Evolutionary conservation across 2,113 vertebrate genomes (phyloP).

Genomic region (Pseudopipra pipra): DNA sequence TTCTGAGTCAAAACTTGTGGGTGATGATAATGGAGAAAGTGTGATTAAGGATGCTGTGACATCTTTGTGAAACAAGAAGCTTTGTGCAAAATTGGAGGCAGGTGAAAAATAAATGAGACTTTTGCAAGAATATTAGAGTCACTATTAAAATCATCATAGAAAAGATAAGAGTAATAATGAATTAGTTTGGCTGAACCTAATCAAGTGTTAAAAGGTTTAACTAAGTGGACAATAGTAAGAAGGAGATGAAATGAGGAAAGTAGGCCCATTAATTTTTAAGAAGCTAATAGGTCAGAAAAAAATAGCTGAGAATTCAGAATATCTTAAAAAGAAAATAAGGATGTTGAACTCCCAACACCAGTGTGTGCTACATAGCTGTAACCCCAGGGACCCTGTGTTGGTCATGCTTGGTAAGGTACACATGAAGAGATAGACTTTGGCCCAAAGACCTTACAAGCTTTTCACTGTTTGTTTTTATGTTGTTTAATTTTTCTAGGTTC

Average conservation of each 20-base stretch:
- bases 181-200: not conserved
- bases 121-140: not conserved
- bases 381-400: rapidly evolving
- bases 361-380: not conserved
- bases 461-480: not conserved
- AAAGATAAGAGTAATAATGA: not conserved
- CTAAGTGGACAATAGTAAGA: not conserved
- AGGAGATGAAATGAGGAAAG: not conserved
- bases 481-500: not conserved
- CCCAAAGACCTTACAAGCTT: not conserved
- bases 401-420: not conserved
- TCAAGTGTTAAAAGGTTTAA: not conserved
- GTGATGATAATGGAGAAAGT: not conserved
- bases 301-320: not conserved
- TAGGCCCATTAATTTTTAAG: not conserved
- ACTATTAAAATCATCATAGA: not conserved
- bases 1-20: not conserved
- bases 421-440: not conserved
- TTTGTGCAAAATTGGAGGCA: not conserved
- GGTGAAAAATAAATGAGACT: not conserved
- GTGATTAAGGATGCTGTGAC: not conserved
- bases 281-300: not conserved
- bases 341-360: not conserved
- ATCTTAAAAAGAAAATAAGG: not conserved
- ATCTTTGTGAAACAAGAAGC: not conserved